Base-by-base conservation (phyloP, 2,113 vertebrate genomes). In the Psittacara wagleri region DNA sequence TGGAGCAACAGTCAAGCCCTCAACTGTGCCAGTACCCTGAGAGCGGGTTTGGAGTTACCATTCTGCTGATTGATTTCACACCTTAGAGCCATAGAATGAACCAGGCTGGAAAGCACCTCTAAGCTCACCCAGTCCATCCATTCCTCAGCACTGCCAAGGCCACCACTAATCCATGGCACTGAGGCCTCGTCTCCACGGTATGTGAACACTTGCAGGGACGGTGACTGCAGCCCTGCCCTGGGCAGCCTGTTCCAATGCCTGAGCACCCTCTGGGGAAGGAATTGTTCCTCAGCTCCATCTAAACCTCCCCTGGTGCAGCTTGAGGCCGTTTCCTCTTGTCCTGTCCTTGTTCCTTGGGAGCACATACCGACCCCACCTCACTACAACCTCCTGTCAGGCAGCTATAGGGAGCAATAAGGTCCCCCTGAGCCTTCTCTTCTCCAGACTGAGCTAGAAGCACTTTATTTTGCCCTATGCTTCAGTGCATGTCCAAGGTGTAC, bases 381-480 rank as follows among this genome's bases (percentile, higher is more conserved):
- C 55, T 57, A 5, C 55, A n/a, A 6, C 55, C 55, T 57, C 31
- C 55, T n/a, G 8, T n/a, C 55, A 57, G 55, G 31, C 55, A 57
- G 2, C 3, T n/a, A 2, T 57, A 57, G 19, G 12, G 12, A n/a
- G 55, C 5, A 0, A n/a, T 57, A 4, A 57, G 55, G 55, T 33
- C 12, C 55, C 31, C 19, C 19, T 57, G 55, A 13, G 55, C 31
- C 55, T 57, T 57, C 55, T 57, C 19, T 22, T 57, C 55, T n/a
- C 55, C 31, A n/a, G 0, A 37, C 74, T 73, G 69, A 52, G 93
- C 62, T 62, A 29, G 82, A 72, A 96, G 79, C n/a, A 31, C 59
- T 92, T 25, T 57, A 23, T 61, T 95, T 93, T 69, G 43, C 73
- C 83, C 31, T 88, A 29, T 77, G 75, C 83, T 54, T 95, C 27